These are phyloP conservation scores for Drosophila gaucha DNA, from an alignment of 2,888 invertebrate genomes.

Conservation along the genomic window DNA sequence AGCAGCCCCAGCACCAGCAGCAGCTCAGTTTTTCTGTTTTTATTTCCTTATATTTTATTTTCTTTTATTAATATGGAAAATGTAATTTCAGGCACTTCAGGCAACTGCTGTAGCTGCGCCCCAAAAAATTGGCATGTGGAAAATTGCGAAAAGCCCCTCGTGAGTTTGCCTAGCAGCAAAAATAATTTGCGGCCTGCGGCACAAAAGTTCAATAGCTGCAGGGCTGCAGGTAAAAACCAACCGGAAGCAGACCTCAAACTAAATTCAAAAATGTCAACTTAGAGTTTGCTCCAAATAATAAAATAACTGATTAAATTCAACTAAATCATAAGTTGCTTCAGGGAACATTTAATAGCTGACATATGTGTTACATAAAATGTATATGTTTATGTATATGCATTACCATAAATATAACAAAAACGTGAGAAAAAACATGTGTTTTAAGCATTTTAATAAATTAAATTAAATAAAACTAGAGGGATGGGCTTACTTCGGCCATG, in stretches of 20 bases:
- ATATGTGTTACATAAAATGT: too few relatives aligned
- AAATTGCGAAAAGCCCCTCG: conserved; percentile 46
- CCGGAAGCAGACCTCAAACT: neutral
- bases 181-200: conserved; percentile 24
- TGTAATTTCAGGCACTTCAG: conserved; percentile 68
- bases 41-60: conserved; percentile 46
- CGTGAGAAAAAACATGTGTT: too few relatives aligned
- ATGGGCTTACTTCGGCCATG: too few relatives aligned
- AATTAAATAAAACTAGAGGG: too few relatives aligned
- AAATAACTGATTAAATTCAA: conserved; percentile 1
- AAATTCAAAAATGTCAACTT: conserved; percentile 17
- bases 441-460: too few relatives aligned
- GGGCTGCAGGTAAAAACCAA: neutral
- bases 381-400: too few relatives aligned
- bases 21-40: conserved; percentile 27
- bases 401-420: too few relatives aligned
- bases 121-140: conserved; percentile 57
- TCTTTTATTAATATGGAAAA: conserved; percentile 73
- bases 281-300: neutral
- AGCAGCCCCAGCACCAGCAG: conserved; percentile 37
- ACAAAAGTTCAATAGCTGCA: conserved; percentile 30
- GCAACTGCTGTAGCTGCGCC: conserved; percentile 19
- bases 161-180: conserved; percentile 20
- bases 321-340: too few relatives aligned
- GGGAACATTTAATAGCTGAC: too few relatives aligned